phyloP scores from a whole-genome alignment of 2,113 vertebrate species.

The Carassius auratus region DNA sequence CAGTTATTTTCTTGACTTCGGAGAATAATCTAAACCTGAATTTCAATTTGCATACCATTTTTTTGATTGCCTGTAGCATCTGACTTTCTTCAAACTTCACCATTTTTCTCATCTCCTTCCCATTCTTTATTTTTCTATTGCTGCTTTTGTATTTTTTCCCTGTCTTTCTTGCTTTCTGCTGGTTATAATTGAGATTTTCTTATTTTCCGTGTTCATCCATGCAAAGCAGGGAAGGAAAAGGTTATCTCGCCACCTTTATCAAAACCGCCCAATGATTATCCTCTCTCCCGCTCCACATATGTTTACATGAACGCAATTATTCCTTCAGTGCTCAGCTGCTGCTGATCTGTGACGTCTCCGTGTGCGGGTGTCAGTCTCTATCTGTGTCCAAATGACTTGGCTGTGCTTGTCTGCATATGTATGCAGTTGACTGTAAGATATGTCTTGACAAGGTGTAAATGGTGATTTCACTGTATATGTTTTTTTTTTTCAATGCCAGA shows the following conservation, averaged over 20 bases:
- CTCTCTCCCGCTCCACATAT: conserved; percentile 17
- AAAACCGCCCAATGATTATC: conserved; percentile 32
- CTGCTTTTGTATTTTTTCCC: neutral
- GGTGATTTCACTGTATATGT: neutral
- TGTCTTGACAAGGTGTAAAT: conserved; percentile 3
- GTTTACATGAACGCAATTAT: conserved; percentile 30
- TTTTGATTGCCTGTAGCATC: neutral
- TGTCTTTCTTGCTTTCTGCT: neutral
- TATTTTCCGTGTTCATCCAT: conserved; percentile 39
- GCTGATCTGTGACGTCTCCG: neutral
- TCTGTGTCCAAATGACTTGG: conserved; percentile 1
- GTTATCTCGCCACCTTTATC: conserved; percentile 49
- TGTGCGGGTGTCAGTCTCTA: conserved; percentile 9
- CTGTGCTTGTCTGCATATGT: neutral
- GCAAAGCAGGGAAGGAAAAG: conserved; percentile 42
- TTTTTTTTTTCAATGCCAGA: neutral
- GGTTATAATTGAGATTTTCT: conserved; percentile 43
- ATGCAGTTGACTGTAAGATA: neutral
- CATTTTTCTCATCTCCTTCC: neutral
- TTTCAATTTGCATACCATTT: conserved; percentile 31
- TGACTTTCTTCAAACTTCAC: neutral
- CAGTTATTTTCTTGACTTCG: conserved; percentile 21
- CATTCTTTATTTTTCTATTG: neutral
- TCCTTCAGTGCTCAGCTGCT: conserved; percentile 3
- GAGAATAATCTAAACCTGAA: conserved; percentile 28